Evolutionary conservation across 2,797 vertebrate species (phyloP), one percentile per base, ranked within the genome.

Genomic region (Apogon hyalosoma): DNA sequence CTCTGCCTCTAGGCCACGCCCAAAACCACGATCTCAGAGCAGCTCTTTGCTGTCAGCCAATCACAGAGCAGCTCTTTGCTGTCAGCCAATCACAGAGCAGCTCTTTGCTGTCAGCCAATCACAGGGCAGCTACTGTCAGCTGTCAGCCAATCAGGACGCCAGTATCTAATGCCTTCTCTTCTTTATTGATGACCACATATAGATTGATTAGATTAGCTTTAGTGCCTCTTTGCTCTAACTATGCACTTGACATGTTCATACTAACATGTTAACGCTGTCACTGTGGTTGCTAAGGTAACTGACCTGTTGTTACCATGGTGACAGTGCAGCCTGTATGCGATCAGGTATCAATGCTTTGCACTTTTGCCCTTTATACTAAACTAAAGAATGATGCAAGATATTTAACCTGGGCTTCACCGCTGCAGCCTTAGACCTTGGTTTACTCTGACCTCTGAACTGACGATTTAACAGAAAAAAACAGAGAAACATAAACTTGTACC

Each of bases 261-360:
- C 43, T 62, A n/a, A 52, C 53, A 45, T 46, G 11, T n/a, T 24
- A 21, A 60, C n/a, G 8, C n/a, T 47, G 0, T 57, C 24, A 48
- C 11, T 2, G 0, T 7, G 21, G 7, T 5, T 33, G 24, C 24
- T 28, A 28, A 3, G 24, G 24, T 28, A 28, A 28, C 24, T 28
- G 2, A 6, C 24, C 24, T 28, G 24, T 28, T 4, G 24, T 28
- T 28, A 28, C 24, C 24, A 28, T 28, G 24, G 24, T 28, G 24
- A 28, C 5, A 6, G 24, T 28, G 24, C 8, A 54, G 10, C 1
- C 57, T 2, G 31, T 77, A 38, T 63, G 63, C 59, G 16, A 80
- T 73, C 68, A 73, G 51, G 63, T 80, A 69, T 69, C 38, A 12
- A 63, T 60, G 61, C 49, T 75, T 74, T 76, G 84, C 85, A 85